Conservation (phyloP, 2,797 vertebrate species). For the Muscicapa striata region DNA sequence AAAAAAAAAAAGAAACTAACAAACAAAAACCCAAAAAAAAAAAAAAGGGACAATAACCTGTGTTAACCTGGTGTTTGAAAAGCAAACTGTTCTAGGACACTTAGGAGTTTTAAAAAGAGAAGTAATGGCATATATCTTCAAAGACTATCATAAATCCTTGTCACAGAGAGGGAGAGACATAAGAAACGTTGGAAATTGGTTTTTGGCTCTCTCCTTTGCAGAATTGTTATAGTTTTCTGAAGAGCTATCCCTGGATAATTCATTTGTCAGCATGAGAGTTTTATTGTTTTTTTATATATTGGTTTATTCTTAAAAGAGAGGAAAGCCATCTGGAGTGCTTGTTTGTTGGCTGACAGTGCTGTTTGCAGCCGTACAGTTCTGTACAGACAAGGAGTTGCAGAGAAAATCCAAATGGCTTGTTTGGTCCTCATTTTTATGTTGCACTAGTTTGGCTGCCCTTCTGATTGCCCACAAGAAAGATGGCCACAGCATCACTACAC, state of each 20-base stretch:
- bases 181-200: neutral
- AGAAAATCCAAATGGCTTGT: constrained; percentile 6
- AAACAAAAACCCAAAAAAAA: too few relatives aligned
- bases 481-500: neutral
- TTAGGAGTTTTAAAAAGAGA: neutral
- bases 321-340: constrained; percentile 22
- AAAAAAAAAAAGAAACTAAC: too few relatives aligned
- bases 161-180: neutral
- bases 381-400: neutral
- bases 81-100: neutral
- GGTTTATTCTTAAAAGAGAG: constrained; percentile 18
- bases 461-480: neutral
- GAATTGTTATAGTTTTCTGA: constrained; percentile 13
- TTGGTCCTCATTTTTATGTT: constrained; percentile 15
- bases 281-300: constrained; percentile 32
- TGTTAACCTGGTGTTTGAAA: neutral
- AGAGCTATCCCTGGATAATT: neutral
- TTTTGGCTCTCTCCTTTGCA: neutral
- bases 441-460: constrained; percentile 10
- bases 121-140: neutral
- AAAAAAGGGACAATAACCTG: neutral
- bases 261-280: constrained; percentile 19
- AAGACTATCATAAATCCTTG: constrained; percentile 16
- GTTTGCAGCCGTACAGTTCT: neutral
- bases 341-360: neutral